These are phyloP conservation scores for Brachycybe producta DNA, from an alignment of 2,888 invertebrate genomes.

Conservation along the genomic window DNA sequence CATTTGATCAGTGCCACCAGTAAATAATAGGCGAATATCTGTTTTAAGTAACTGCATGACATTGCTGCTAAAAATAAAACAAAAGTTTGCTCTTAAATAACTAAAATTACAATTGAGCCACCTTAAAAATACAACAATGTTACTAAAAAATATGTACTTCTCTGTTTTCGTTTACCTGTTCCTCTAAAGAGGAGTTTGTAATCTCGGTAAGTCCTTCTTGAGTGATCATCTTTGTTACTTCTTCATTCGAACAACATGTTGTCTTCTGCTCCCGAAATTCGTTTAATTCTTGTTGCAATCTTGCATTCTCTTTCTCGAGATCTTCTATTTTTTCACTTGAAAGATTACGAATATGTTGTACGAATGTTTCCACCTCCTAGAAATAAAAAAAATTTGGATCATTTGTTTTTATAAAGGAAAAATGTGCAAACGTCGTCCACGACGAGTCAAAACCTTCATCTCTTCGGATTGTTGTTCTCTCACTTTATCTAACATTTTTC, in stretches of 20 bases:
- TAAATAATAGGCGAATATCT: no score
- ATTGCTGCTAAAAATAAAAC: no score
- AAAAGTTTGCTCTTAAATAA: no score
- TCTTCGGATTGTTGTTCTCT: slow-evolving; percentile 35
- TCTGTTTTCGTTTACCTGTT: slow-evolving; percentile 30
- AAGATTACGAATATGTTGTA: slow-evolving; percentile 32
- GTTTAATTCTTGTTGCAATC: slow-evolving; percentile 21
- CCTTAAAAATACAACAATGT: not conserved
- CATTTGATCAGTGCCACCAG: no score
- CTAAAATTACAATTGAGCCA: no score
- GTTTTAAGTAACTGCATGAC: no score
- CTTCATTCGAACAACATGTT: not conserved
- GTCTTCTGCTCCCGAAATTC: slow-evolving; percentile 1
- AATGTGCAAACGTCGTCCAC: no score
- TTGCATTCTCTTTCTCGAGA: slow-evolving; percentile 24
- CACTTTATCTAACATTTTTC: slow-evolving; percentile 35
- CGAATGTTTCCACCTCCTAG: slow-evolving; percentile 35
- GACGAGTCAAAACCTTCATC: no score
- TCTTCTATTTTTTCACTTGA: slow-evolving; percentile 30
- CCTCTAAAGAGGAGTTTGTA: slow-evolving; percentile 33
- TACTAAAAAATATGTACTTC: no score
- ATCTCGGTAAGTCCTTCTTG: slow-evolving; percentile 36
- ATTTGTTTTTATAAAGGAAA: no score
- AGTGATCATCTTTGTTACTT: slow-evolving; percentile 28
- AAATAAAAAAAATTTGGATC: slow-evolving; percentile 20